Percentiles rank a stretch among this genome's conserved stretches.
Evolutionary conservation across 2,797 vertebrate genomes (phyloP).

Genomic region (Epinephelus malabaricus): DNA sequence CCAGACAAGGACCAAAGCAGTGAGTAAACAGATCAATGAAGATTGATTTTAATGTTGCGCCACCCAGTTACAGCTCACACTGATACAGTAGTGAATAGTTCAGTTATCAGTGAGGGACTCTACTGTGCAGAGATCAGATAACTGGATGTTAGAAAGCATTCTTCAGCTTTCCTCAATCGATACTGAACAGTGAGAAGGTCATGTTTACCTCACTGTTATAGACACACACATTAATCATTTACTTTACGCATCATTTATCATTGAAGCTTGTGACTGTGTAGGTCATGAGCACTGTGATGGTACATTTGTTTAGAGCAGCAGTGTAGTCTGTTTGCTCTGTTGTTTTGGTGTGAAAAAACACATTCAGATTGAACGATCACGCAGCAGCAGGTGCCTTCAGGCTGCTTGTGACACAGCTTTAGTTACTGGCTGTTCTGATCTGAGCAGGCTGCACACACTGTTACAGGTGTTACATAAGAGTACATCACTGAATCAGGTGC

Average conservation of each 20-base stretch:
- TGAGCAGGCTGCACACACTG: not conserved
- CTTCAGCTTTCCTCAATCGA: conserved; percentile 43
- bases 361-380: conserved; percentile 12
- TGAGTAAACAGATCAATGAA: conserved; percentile 66
- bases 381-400: conserved; percentile 17
- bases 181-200: conserved; percentile 45
- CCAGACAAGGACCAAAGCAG: conserved; percentile 82
- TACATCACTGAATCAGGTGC: not conserved
- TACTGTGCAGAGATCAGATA: conserved; percentile 34
- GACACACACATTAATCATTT: conserved; percentile 57
- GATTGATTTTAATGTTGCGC: conserved; percentile 21
- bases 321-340: not conserved
- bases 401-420: conserved; percentile 39
- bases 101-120: conserved; percentile 1
- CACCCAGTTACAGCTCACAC: not conserved
- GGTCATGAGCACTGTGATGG: not conserved
- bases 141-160: conserved; percentile 36
- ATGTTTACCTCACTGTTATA: conserved; percentile 34
- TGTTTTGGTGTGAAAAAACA: conserved; percentile 9
- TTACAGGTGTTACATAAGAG: conserved; percentile 5
- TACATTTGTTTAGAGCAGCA: not conserved
- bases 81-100: conserved; percentile 10
- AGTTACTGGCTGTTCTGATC: not conserved
- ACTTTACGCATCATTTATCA: conserved; percentile 31
- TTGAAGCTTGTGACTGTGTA: conserved; percentile 23